Evolutionary conservation across 2,797 vertebrate genomes (phyloP), one percentile per base, ranked within the genome.

Genomic region (Pseudomugil gertrudae): DNA sequence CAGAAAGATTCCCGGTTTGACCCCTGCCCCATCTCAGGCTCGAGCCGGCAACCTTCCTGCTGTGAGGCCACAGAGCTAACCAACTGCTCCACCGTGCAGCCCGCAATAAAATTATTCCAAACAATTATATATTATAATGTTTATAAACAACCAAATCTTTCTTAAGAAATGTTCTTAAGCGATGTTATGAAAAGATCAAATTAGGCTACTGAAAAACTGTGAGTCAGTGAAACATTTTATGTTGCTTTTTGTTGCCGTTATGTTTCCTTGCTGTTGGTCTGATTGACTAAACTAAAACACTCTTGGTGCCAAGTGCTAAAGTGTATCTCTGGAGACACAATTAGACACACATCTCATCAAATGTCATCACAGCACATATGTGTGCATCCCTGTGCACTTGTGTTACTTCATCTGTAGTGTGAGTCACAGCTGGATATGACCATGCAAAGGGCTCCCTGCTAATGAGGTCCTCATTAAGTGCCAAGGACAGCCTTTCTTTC

Each of bases 401-500:
- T 43, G 62, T 43, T 63, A 54, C 33, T 56, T 54, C 27, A 43
- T 69, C n/a, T 67, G 66, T 72, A n/a, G 57, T 35, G 52, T 63
- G 69, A 72, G 51, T 75, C 80, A 77, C 76, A 83, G 67, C 79
- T 82, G 74, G 66, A 45, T 52, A 51, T 21, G 23, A 55, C 56
- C 65, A 66, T 35, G 55, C 63, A 74, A 52, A 78, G 62, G 65
- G 65, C 61, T 71, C 66, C 65, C 53, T 38, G 43, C 80, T 90
- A 90, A 90, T 87, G 84, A 90, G 85, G 47, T 74, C 54, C 81
- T 89, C 86, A 81, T 88, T 90, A 92, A 24, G 64, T 70, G 69
- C 72, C 74, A 81, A 72, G 72, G 53, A 72, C 45, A 63, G 65
- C 6, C 66, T 38, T 50, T 79, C 57, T 30, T 36, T 23, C 29